Base-by-base conservation (phyloP, 2,888 invertebrate species). In the Drosophila testacea region DNA sequence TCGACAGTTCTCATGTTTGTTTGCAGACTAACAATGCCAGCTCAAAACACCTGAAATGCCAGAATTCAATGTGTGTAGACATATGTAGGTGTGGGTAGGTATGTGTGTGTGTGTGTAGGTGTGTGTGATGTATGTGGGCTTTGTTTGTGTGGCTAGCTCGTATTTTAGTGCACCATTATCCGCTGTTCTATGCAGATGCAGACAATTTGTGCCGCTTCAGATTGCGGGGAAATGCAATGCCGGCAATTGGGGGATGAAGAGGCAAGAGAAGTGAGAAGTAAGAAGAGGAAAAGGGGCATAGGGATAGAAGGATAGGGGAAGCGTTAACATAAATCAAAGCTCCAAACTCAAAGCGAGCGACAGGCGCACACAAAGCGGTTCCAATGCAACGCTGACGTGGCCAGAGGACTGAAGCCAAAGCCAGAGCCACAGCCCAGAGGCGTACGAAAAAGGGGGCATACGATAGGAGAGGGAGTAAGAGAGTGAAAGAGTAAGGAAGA, bases 251-350 rank as follows among this genome's bases (percentile, higher is more conserved):
- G 30, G 13, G 30, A 3, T 13, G 28, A 47, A n/a, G 13, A 6
- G 11, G 10, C 5, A 7, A 13, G 13, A 13, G 46, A 30, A 30
- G 13, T 28, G 11, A 13, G 16, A 41, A 7, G 9, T 4, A 7
- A 9, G n/a, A 16, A 5, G 6, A 16, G 38, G 13, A 11, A 10
- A 11, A 6, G 41, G 9, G 1, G 39, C 2, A 34, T 1, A 0
- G 11, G 2, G 39, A 59, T 6, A 32, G 32, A 6, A 7, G 7
- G 27, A 16, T 22, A 22, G 28, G 42, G 51, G 68, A 67, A 74
- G 71, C 79, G 81, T 72, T 79, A 86, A 83, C 83, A 83, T 83
- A 83, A 83, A 83, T 83, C 83, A 83, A 86, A 79, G 86, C 81
- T 77, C 46, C 69, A 72, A 79, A 74, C 86, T 83, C 83, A 83